A percentile compares a stretch with the other conserved stretches of the same genome.
phyloP scores from a whole-genome alignment of 2,797 vertebrate species.

The Emydoidea blandingii region DNA sequence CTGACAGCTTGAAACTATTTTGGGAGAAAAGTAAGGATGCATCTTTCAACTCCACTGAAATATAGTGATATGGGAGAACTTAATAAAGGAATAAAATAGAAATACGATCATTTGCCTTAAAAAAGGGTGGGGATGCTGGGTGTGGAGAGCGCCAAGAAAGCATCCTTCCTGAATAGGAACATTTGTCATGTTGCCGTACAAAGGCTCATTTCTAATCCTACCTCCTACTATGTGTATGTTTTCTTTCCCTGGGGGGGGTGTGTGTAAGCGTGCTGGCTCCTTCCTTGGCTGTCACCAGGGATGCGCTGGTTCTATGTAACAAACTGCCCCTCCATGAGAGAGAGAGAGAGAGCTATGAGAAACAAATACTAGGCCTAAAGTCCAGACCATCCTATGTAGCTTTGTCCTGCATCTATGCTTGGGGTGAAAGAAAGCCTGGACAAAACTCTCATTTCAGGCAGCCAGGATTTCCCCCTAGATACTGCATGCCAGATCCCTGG shows the following conservation, averaged over 20 bases:
- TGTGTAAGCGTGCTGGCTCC: too few species aligned
- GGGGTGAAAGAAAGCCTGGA: not conserved
- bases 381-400: not conserved
- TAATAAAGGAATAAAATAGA: not conserved
- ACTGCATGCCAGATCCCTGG: not conserved
- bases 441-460: not conserved
- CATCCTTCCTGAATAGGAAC: not conserved
- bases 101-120: not conserved
- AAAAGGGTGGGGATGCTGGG: fast-evolving
- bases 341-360: not conserved
- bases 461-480: not conserved
- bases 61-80: fast-evolving
- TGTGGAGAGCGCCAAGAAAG: fast-evolving
- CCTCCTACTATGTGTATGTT: not conserved
- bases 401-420: not conserved
- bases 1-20: not conserved
- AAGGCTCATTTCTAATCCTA: not conserved
- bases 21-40: fast-evolving
- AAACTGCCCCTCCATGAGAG: not conserved
- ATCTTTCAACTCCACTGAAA: fast-evolving
- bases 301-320: too few species aligned
- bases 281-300: not conserved
- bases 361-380: not conserved
- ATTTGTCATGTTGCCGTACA: not conserved
- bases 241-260: not conserved